phyloP scores from a whole-genome alignment of 2,888 invertebrate genomes.

The Patella depressa region DNA sequence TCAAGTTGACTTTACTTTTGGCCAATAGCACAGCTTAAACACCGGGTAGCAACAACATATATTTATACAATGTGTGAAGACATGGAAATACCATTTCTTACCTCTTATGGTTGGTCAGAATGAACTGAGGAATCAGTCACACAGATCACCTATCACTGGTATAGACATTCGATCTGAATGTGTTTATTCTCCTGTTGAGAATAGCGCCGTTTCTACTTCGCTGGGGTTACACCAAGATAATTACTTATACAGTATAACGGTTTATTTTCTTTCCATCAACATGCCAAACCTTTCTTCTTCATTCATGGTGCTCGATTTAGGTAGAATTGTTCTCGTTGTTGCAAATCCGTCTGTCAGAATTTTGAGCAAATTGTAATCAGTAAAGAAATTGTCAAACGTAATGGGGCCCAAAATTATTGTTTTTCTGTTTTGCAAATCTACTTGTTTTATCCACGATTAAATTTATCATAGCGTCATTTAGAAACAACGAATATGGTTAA shows the following conservation, averaged over 20 bases:
- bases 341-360: neutral
- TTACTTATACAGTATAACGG: neutral
- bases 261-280: neutral
- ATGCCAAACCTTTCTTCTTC: neutral
- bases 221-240: too few relatives aligned
- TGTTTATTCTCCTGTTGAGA: neutral
- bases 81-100: neutral
- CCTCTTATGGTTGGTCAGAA: neutral
- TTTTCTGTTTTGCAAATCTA: neutral
- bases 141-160: neutral
- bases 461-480: neutral
- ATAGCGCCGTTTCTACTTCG: neutral
- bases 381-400: neutral
- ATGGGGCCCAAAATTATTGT: neutral
- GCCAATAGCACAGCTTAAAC: neutral
- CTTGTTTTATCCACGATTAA: neutral
- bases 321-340: neutral
- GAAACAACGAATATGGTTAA: neutral
- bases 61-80: neutral
- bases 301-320: neutral
- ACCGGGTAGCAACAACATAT: neutral
- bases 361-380: neutral
- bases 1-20: neutral
- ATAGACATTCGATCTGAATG: neutral
- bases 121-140: neutral